Percentiles rank a stretch among this genome's conserved stretches.
phyloP scores from a whole-genome alignment of 2,888 invertebrate species.

The Eurytoma californica region DNA sequence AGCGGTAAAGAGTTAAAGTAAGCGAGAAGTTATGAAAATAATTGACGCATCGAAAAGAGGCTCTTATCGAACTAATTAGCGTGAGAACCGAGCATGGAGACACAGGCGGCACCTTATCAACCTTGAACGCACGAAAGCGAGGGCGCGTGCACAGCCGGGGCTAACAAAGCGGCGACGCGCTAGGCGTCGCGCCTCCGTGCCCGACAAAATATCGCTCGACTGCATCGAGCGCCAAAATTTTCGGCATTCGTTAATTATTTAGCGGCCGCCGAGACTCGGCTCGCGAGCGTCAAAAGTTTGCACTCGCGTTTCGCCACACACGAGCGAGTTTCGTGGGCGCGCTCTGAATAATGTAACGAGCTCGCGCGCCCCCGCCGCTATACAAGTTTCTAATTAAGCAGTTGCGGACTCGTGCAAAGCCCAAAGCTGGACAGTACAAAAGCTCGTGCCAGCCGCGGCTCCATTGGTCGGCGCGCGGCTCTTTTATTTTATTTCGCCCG shows the following conservation, averaged over 20 bases:
- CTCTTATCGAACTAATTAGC: slow-evolving; percentile 10
- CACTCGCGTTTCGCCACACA: slow-evolving; percentile 59
- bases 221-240: background rate
- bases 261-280: slow-evolving; percentile 57
- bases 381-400: slow-evolving; percentile 74
- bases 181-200: background rate
- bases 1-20: too few relatives aligned
- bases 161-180: too few relatives aligned
- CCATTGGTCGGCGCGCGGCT: background rate
- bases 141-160: background rate
- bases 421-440: slow-evolving; percentile 69
- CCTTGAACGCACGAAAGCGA: background rate
- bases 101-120: background rate
- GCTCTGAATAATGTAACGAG: slow-evolving; percentile 74
- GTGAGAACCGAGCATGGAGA: background rate
- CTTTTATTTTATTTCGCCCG: slow-evolving; percentile 14
- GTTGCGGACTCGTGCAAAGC: slow-evolving; percentile 54
- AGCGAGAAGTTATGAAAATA: too few relatives aligned
- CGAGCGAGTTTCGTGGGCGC: slow-evolving; percentile 67
- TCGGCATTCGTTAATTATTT: slow-evolving; percentile 72
- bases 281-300: slow-evolving; percentile 70
- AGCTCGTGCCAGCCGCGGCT: slow-evolving; percentile 59
- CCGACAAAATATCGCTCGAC: slow-evolving; percentile 9
- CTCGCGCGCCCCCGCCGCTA: slow-evolving; percentile 53
- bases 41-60: background rate